These are phyloP conservation scores for Ispidina picta DNA, from an alignment of 2,797 vertebrate species.

Conservation along the genomic window DNA sequence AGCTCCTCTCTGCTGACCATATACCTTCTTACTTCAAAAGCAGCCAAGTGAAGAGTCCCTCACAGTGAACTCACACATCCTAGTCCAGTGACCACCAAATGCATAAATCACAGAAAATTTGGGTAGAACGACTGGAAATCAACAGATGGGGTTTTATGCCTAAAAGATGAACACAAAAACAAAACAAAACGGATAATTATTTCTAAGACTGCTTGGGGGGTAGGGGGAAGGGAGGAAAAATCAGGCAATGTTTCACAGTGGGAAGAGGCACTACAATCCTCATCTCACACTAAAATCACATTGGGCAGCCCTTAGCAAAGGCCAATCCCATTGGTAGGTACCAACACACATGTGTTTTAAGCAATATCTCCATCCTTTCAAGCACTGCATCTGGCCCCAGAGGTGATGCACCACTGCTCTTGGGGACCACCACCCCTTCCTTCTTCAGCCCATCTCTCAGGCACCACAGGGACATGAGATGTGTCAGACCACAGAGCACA, in stretches of 20 bases:
- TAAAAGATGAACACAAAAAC: background rate
- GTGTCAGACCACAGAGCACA: background rate
- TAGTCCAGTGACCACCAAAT: background rate
- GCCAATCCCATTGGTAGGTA: fast-evolving
- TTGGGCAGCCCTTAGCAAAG: background rate
- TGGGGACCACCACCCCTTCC: background rate
- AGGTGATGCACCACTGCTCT: background rate
- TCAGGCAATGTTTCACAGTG: background rate
- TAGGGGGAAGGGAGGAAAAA: fast-evolving
- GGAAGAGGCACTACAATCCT: background rate
- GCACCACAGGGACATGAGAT: fast-evolving
- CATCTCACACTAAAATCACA: background rate
- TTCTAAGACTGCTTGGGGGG: background rate
- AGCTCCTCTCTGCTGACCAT: background rate
- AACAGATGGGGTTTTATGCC: background rate
- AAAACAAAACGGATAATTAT: background rate
- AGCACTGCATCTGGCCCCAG: fast-evolving
- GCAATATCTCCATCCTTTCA: background rate
- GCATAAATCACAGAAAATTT: background rate
- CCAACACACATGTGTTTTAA: background rate
- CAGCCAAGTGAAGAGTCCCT: background rate
- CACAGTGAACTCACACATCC: background rate
- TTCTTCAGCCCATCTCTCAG: background rate
- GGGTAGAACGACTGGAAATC: background rate
- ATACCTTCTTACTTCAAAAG: background rate